A percentile compares a stretch with the other conserved stretches of the same genome.
Evolutionary conservation across 30 jellyfish, hydroid and myxozoan genomes (phyloP).

Genomic region (Cassiopea andromeda): DNA sequence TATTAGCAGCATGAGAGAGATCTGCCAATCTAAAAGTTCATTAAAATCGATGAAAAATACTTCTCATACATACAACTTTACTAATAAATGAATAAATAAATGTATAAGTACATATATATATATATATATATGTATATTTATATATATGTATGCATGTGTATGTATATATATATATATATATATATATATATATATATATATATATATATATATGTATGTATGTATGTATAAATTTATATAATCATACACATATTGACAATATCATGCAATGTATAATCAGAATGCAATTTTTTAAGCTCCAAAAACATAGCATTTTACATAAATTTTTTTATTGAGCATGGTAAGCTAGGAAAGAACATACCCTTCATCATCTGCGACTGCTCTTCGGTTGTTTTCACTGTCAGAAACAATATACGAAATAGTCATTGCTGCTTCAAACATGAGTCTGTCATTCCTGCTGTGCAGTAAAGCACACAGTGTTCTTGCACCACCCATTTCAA

Average conservation of each 20-base stretch:
- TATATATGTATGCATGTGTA: too few relatives aligned
- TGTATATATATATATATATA: too few relatives aligned
- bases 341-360: conserved; percentile 1
- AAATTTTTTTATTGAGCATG: not conserved
- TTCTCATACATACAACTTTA: too few relatives aligned
- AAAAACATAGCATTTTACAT: not conserved
- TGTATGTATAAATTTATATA: too few relatives aligned
- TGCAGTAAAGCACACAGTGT: conserved; percentile 93
- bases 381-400: conserved; percentile 91
- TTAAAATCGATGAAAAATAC: too few relatives aligned
- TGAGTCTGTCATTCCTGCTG: conserved; percentile 83
- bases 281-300: not conserved
- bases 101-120: too few relatives aligned
- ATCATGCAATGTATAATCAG: too few relatives aligned
- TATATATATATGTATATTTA: too few relatives aligned
- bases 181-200: too few relatives aligned
- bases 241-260: too few relatives aligned
- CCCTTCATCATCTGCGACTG: conserved; percentile 94
- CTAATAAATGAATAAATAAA: too few relatives aligned
- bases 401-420: conserved; percentile 93
- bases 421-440: conserved; percentile 98
- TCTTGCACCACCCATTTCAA: conserved; percentile 97
- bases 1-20: conserved; percentile 80
- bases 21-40: conserved; percentile 63
- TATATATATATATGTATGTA: too few relatives aligned